A percentile compares a stretch with the other conserved stretches of the same genome.
Evolutionary conservation across 2,797 vertebrate species (phyloP).

Genomic region (Gymnoscopelus microlampas): DNA sequence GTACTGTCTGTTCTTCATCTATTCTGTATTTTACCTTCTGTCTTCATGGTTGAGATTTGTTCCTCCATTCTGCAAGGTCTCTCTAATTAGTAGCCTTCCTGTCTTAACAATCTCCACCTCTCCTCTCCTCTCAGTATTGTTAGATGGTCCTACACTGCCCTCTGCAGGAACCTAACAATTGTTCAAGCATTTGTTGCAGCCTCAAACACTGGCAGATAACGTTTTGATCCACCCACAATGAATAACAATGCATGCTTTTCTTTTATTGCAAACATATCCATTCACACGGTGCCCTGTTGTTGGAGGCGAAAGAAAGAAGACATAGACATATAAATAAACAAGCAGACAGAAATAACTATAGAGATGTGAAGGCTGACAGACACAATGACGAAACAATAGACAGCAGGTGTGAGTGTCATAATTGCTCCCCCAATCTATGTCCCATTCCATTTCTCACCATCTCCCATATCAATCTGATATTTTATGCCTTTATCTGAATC

Average conservation of each 20-base stretch:
- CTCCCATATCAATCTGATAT: no score
- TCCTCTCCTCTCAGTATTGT: not conserved
- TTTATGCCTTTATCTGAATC: no score
- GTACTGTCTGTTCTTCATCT: conserved; percentile 19
- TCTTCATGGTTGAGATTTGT: conserved; percentile 48
- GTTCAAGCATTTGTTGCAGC: not conserved
- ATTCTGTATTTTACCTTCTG: conserved; percentile 17
- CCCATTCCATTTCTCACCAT: no score
- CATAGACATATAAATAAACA: no score
- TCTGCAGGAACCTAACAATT: conserved; percentile 49
- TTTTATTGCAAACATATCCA: not conserved
- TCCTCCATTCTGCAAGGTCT: conserved; percentile 34
- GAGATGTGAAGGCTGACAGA: no score
- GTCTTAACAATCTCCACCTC: conserved; percentile 11
- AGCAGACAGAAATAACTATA: no score
- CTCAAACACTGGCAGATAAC: not conserved
- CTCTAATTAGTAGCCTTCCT: conserved; percentile 27
- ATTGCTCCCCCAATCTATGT: no score
- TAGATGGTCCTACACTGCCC: conserved; percentile 67
- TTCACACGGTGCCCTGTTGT: no score
- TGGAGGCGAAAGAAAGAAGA: no score
- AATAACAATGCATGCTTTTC: not conserved
- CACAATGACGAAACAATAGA: no score
- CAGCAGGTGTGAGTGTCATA: no score
- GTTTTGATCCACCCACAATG: not conserved